Conservation (phyloP, 2,888 invertebrate species). For the Danaus chrysippus region DNA sequence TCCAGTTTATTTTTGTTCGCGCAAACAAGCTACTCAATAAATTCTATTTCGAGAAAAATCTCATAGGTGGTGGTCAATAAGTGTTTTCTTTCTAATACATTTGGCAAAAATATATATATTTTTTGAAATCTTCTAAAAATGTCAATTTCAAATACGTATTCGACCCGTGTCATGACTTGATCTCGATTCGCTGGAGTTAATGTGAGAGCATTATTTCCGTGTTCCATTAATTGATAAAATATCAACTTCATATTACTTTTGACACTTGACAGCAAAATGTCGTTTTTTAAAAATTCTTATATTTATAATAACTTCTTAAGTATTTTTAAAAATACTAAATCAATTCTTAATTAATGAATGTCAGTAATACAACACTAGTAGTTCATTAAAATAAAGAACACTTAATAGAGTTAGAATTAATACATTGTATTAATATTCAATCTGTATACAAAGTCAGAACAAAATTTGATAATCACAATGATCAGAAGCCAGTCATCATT, state of each 20-base stretch:
- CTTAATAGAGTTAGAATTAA: too few relatives aligned
- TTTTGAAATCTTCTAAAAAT: slow-evolving; percentile 49
- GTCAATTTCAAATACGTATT: slow-evolving; percentile 30
- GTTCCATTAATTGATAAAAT: slow-evolving; percentile 30
- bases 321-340: too few relatives aligned
- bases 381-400: too few relatives aligned
- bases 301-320: too few relatives aligned
- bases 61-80: slow-evolving; percentile 41
- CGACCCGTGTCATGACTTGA: slow-evolving; percentile 39
- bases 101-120: slow-evolving; percentile 50
- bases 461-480: too few relatives aligned
- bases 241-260: background rate
- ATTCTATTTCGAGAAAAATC: slow-evolving; percentile 40
- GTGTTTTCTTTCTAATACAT: slow-evolving; percentile 45
- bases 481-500: too few relatives aligned
- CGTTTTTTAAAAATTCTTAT: too few relatives aligned
- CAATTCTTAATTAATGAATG: too few relatives aligned
- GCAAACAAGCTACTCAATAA: slow-evolving; percentile 39
- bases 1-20: slow-evolving; percentile 34
- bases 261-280: background rate
- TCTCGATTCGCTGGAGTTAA: slow-evolving; percentile 31
- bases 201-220: slow-evolving; percentile 32
- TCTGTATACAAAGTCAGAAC: too few relatives aligned
- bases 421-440: too few relatives aligned
- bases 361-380: too few relatives aligned